A percentile compares a stretch with the other conserved stretches of the same genome.
Conservation (phyloP, 2,113 vertebrate species). For the rabbit (Oryctolagus cuniculus) region mOryCun1.1 NC_091434.1:73388001-73388500, state of each 20-base stretch:
- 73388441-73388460: no score
- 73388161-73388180: not conserved
- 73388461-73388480: no score
- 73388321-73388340: no score
- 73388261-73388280: not conserved
- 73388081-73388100: not conserved
- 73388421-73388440: no score
- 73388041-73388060: not conserved
- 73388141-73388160: conserved; percentile 18
- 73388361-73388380: no score
- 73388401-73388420: no score
- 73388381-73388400: no score
- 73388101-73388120: not conserved
- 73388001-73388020: not conserved
- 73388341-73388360: no score
- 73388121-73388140: not conserved
- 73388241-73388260: not conserved
- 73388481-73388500: no score
- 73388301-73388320: no score
- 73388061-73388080: not conserved
- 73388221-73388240: not conserved
- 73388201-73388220: not conserved
- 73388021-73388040: not conserved
- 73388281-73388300: not conserved
- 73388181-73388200: not conserved